Evolutionary conservation across 2,797 vertebrate genomes (phyloP).

Genomic region (Glossophaga mutica): DNA sequence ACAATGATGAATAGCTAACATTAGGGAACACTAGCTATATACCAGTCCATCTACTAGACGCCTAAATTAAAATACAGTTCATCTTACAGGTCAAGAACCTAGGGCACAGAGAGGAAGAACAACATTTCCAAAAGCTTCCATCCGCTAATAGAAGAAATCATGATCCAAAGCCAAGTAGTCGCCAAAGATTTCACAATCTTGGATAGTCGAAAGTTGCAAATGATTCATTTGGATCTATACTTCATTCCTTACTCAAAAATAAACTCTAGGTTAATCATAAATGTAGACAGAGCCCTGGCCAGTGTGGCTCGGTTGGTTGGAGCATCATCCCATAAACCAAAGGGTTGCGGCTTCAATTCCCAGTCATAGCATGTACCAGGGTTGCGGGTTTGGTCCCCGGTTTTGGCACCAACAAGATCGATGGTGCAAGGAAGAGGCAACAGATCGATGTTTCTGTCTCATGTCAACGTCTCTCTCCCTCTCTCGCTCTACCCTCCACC

Average conservation of each 20-base stretch:
- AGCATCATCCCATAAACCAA: not conserved
- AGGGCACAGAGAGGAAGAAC: not conserved
- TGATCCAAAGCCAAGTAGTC: not conserved
- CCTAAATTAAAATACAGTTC: not conserved
- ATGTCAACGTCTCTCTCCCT: not conserved
- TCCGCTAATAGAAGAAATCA: not conserved
- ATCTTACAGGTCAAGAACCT: not conserved
- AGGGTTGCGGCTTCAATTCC: not conserved
- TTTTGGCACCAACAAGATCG: too few relatives aligned
- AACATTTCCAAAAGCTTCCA: not conserved
- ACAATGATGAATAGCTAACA: not conserved
- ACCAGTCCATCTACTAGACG: not conserved
- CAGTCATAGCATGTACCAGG: not conserved
- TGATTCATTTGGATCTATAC: not conserved
- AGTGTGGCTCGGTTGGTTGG: not conserved
- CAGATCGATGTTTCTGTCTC: not conserved
- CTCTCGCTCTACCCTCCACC: too few relatives aligned
- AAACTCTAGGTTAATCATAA: not conserved
- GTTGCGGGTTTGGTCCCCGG: not conserved
- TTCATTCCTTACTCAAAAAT: not conserved
- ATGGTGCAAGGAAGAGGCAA: not conserved
- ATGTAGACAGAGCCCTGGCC: not conserved
- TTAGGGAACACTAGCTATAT: not conserved
- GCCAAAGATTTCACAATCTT: not conserved
- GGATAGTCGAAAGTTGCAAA: not conserved